phyloP scores from a whole-genome alignment of 2,888 invertebrate species.

The Amaurobius ferox region DNA sequence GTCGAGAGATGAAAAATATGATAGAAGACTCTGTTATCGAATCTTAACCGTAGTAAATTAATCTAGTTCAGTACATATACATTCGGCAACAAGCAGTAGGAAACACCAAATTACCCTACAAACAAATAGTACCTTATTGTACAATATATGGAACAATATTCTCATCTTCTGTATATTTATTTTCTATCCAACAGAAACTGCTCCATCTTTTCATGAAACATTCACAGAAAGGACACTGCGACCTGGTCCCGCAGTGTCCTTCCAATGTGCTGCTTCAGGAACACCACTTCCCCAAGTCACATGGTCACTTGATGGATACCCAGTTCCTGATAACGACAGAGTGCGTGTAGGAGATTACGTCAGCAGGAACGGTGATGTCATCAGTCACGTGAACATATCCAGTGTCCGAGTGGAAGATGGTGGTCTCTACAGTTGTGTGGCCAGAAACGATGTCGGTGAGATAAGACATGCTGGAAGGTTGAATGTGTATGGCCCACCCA shows the following conservation, averaged over 20 bases:
- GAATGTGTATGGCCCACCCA: slow-evolving; percentile 79
- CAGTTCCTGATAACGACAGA: slow-evolving; percentile 75
- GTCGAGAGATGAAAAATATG: too few species aligned
- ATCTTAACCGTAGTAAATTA: too few species aligned
- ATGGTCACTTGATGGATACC: slow-evolving; percentile 75
- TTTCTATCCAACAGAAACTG: slow-evolving; percentile 76
- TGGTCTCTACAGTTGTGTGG: slow-evolving; percentile 77
- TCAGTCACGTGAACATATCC: slow-evolving; percentile 78
- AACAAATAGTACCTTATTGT: too few species aligned
- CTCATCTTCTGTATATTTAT: background rate
- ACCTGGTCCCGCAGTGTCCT: slow-evolving; percentile 92
- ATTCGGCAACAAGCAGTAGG: too few species aligned
- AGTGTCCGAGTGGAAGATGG: slow-evolving; percentile 77
- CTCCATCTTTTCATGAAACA: slow-evolving; percentile 82
- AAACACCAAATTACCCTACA: too few species aligned
- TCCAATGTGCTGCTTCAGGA: slow-evolving; percentile 79
- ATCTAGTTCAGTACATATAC: too few species aligned
- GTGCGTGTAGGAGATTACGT: slow-evolving; percentile 76
- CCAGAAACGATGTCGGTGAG: slow-evolving; percentile 77
- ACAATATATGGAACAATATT: too few species aligned
- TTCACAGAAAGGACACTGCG: slow-evolving; percentile 94
- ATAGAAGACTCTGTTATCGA: too few species aligned
- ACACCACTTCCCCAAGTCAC: slow-evolving; percentile 75
- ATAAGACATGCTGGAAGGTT: slow-evolving; percentile 76
- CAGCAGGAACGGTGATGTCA: slow-evolving; percentile 77